phyloP scores from a whole-genome alignment of 2,113 vertebrate genomes.

The Ondatra zibethicus region DNA sequence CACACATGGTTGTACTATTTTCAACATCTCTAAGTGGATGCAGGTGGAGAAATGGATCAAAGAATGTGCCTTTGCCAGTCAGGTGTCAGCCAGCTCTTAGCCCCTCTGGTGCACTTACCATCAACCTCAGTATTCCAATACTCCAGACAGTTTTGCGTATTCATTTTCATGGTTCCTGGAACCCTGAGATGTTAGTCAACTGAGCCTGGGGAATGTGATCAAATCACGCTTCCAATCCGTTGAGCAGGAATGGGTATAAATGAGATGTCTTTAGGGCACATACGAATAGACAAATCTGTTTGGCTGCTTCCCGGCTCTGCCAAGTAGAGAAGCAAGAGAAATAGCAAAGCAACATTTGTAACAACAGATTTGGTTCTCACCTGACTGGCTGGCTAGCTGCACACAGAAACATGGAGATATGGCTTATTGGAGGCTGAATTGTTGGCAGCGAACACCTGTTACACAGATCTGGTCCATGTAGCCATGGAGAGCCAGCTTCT shows the following conservation, averaged over 20 bases:
- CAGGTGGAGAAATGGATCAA: slow-evolving; percentile 7
- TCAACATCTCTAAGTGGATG: neutral
- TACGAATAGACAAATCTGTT: neutral
- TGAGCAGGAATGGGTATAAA: neutral
- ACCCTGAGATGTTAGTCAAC: slow-evolving; percentile 37
- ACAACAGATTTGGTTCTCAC: neutral
- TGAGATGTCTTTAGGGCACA: neutral
- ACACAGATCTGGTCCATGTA: neutral
- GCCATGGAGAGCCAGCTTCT: neutral
- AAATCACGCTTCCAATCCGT: neutral
- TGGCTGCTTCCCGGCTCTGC: neutral
- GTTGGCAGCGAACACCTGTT: neutral
- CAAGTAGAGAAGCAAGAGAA: neutral
- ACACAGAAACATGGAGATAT: neutral
- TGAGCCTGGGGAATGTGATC: neutral
- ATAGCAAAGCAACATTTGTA: neutral
- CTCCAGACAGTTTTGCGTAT: neutral
- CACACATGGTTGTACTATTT: neutral
- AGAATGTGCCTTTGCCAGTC: neutral
- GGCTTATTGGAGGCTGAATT: neutral
- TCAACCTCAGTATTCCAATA: neutral
- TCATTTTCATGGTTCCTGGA: neutral
- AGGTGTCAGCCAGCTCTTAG: neutral
- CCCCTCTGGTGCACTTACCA: neutral
- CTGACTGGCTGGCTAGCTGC: neutral